A percentile compares a stretch with the other conserved stretches of the same genome.
phyloP scores from a whole-genome alignment of 2,888 invertebrate species.

The Plebejus anna region DNA sequence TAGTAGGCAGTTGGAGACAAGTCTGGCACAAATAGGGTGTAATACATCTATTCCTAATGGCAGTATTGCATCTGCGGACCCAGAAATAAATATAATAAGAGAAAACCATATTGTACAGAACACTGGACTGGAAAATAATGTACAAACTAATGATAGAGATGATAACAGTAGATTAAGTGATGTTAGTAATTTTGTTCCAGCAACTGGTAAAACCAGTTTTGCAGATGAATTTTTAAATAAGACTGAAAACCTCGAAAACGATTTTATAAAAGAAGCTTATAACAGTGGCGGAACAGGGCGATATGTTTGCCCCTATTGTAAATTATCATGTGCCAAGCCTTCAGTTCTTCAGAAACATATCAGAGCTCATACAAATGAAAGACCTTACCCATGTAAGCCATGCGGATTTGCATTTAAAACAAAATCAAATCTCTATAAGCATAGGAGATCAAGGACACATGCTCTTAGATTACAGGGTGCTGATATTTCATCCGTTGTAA shows the following conservation, averaged over 20 bases:
- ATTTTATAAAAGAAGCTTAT: conserved; percentile 72
- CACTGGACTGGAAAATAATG: conserved; percentile 65
- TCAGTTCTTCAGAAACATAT: conserved; percentile 96
- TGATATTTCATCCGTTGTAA: conserved; percentile 71
- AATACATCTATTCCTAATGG: conserved; percentile 65
- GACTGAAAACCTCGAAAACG: conserved; percentile 77
- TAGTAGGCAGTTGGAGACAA: conserved; percentile 56
- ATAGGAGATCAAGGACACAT: conserved; percentile 88
- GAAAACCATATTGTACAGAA: conserved; percentile 51
- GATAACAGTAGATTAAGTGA: conserved; percentile 71
- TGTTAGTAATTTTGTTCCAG: conserved; percentile 73
- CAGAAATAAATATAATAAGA: conserved; percentile 73
- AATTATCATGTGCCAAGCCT: conserved; percentile 93
- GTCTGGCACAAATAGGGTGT: conserved; percentile 53
- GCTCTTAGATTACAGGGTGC: conserved; percentile 83
- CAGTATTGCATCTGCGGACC: conserved; percentile 70
- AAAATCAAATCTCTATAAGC: conserved; percentile 95
- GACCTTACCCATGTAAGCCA: conserved; percentile 93
- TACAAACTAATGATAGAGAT: conserved; percentile 77
- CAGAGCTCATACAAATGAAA: conserved; percentile 94
- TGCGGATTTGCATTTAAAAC: conserved; percentile 97
- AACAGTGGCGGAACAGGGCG: conserved; percentile 79
- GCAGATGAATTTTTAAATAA: conserved; percentile 77
- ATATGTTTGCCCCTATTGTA: conserved; percentile 93
- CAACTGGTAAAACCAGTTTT: conserved; percentile 77